Percentiles rank a stretch among this genome's conserved stretches.
phyloP scores from a whole-genome alignment of 1,140 invertebrate species.

The Leptinotarsa defecta region DNA sequence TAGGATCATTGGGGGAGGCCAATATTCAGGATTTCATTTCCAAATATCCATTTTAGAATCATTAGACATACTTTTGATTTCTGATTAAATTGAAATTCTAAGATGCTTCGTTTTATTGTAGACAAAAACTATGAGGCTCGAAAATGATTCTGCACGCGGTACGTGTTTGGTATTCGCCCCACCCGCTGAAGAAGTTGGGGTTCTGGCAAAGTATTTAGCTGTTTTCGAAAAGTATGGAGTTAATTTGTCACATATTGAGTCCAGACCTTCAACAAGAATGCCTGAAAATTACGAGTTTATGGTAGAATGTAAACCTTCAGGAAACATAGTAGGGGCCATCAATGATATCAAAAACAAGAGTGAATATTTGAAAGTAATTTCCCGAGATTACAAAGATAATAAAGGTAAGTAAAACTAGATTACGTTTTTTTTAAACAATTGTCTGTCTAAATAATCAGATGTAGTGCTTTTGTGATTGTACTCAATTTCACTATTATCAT shows the following conservation, averaged over 20 bases:
- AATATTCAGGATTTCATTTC: too few species aligned
- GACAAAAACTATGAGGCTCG: slow-evolving; percentile 67
- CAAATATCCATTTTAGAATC: too few species aligned
- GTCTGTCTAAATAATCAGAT: too few species aligned
- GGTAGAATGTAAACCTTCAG: slow-evolving; percentile 83
- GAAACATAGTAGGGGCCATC: slow-evolving; percentile 73
- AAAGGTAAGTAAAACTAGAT: slow-evolving; percentile 58
- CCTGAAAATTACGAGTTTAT: slow-evolving; percentile 91
- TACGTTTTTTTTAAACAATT: too few species aligned
- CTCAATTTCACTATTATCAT: too few species aligned
- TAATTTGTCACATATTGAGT: slow-evolving; percentile 84
- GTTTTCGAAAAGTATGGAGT: slow-evolving; percentile 86
- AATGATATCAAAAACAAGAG: slow-evolving; percentile 71
- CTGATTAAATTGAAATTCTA: too few species aligned
- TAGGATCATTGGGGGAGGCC: too few species aligned
- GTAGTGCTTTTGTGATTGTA: too few species aligned
- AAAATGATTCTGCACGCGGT: slow-evolving; percentile 69
- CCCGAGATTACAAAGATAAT: slow-evolving; percentile 82
- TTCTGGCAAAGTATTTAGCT: slow-evolving; percentile 81
- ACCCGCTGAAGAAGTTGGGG: slow-evolving; percentile 79
- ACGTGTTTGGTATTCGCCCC: slow-evolving; percentile 87
- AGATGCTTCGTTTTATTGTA: too few species aligned
- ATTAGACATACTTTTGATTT: too few species aligned
- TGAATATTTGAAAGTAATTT: slow-evolving; percentile 85
- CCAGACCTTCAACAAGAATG: slow-evolving; percentile 77